Conservation (phyloP, 64 coral and sea anemone genomes). For the Stylophora pistillata region DNA sequence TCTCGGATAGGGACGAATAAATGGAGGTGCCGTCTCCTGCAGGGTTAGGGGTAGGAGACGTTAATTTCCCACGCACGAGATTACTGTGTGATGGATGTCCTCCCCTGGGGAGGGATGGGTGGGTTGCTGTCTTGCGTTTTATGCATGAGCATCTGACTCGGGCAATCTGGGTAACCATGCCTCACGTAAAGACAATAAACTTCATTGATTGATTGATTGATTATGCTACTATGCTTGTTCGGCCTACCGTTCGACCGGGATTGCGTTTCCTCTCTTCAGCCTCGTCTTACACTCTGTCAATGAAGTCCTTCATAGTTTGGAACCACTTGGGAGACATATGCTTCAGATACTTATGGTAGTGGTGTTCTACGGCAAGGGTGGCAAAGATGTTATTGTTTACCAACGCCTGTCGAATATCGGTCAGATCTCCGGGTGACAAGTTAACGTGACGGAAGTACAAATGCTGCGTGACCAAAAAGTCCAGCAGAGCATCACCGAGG, state of each 20-base stretch:
- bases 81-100: no score
- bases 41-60: no score
- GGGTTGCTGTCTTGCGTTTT: no score
- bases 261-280: conserved; percentile 42
- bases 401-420: conserved; percentile 89
- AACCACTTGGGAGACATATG: conserved; percentile 85
- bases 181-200: no score
- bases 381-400: conserved; percentile 99
- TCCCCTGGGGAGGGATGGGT: no score
- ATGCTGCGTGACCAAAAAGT: conserved; percentile 91
- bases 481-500: conserved; percentile 91
- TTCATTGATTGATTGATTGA: no score
- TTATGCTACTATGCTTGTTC: no score
- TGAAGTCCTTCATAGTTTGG: conserved; percentile 79
- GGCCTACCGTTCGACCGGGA: not conserved
- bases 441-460: conserved; percentile 66
- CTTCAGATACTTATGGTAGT: conserved; percentile 79
- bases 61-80: no score
- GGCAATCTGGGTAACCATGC: no score
- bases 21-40: no score
- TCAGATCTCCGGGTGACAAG: conserved; percentile 84
- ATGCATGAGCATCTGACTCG: no score
- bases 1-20: no score
- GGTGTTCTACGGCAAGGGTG: conserved; percentile 73
- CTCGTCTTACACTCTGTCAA: conserved; percentile 55